Percentiles rank a stretch among this genome's conserved stretches.
Evolutionary conservation across 2,113 vertebrate genomes (phyloP).

Genomic region (Myotis brandtii): DNA sequence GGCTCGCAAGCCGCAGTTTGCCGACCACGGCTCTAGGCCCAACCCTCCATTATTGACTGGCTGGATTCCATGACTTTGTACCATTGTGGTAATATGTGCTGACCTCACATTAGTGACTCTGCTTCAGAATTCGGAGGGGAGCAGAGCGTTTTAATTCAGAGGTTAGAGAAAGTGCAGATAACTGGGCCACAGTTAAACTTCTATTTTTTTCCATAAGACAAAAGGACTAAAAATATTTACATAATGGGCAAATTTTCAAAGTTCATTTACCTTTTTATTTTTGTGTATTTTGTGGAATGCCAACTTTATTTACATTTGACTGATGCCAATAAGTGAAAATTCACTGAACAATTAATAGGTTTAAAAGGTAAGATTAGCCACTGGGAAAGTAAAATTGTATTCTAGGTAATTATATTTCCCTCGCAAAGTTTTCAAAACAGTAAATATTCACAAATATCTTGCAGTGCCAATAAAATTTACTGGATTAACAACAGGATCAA

Average conservation of each 20-base stretch:
- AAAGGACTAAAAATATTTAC: neutral
- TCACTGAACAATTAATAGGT: neutral
- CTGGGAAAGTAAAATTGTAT: neutral
- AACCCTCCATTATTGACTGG: neutral
- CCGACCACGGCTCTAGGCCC: no score
- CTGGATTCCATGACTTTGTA: neutral
- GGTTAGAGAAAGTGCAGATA: neutral
- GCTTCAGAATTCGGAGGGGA: neutral
- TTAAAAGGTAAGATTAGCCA: neutral
- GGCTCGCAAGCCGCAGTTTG: no score
- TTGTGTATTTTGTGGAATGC: neutral
- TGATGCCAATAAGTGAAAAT: conserved; percentile 36
- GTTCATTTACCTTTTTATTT: neutral
- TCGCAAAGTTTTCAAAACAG: neutral
- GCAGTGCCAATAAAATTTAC: neutral
- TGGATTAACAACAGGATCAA: neutral
- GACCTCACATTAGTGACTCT: neutral
- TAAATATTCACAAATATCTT: neutral
- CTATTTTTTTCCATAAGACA: neutral
- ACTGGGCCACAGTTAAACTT: neutral
- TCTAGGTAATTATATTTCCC: neutral
- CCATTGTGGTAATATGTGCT: neutral
- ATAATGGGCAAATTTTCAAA: neutral
- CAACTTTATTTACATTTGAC: neutral
- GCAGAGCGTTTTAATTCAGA: neutral